These are phyloP conservation scores for Dryas iulia DNA, from an alignment of 1,140 invertebrate species.

Conservation along the genomic window DNA sequence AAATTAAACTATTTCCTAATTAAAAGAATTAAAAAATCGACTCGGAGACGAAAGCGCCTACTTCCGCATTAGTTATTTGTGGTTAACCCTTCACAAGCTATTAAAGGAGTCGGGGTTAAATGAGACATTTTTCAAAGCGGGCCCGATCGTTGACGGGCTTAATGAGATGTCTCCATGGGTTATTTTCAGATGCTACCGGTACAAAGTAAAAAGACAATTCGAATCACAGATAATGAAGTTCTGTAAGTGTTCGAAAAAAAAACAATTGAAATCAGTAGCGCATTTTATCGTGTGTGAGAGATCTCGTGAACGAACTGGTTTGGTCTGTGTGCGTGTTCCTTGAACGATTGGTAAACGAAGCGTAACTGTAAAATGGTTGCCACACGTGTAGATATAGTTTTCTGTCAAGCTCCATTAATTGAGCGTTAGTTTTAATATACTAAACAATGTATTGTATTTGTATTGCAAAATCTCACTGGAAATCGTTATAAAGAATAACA, in stretches of 20 bases:
- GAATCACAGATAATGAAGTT: constrained; percentile 51
- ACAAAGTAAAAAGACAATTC: constrained; percentile 38
- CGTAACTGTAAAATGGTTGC: constrained; percentile 51
- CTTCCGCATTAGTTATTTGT: constrained; percentile 75
- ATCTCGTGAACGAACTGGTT: constrained; percentile 31
- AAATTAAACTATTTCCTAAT: constrained; percentile 78
- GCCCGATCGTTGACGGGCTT: constrained; percentile 61
- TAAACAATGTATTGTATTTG: neutral
- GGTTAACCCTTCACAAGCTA: constrained; percentile 73
- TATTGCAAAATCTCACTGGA: neutral
- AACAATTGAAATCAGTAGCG: constrained; percentile 37
- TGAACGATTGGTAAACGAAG: constrained; percentile 59
- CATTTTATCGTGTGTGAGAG: constrained; percentile 18
- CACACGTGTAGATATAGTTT: constrained; percentile 34
- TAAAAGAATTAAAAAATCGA: constrained; percentile 71
- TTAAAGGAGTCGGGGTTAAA: constrained; percentile 74
- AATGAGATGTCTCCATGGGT: constrained; percentile 73
- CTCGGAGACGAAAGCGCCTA: constrained; percentile 49
- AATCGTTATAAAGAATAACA: too few species aligned
- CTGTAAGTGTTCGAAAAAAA: constrained; percentile 37
- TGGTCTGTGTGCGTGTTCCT: constrained; percentile 33
- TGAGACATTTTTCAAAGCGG: constrained; percentile 75
- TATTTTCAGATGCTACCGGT: constrained; percentile 64
- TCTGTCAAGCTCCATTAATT: neutral
- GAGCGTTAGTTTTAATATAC: neutral